Base-by-base conservation (phyloP, 2,113 vertebrate species). In the Crocuta crocuta region DNA sequence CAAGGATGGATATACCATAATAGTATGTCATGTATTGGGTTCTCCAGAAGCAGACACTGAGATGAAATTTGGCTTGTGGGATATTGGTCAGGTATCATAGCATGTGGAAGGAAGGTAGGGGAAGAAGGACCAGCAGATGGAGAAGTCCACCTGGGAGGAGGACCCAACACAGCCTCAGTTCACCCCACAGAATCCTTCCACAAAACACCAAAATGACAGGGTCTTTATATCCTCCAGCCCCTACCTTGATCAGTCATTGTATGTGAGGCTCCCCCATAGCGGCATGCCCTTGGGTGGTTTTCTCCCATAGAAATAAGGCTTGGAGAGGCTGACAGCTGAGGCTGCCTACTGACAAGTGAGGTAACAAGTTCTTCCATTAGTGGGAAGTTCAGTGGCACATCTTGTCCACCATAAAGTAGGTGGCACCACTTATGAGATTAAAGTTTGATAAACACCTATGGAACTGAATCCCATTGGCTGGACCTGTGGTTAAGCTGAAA, bases 211-310 rank as follows among this genome's bases (percentile, higher is more conserved):
- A 66, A 88, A 53, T 21, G 16, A 53, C 23, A 23, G 53, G 33
- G 39, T n/a, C n/a, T 68, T 43, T 26, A 0, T 48, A 33, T 53
- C 3, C 7, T 24, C 39, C 1, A 10, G 11, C 5, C 17, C 1
- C 16, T 80, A 6, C 26, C 43, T 93, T 21, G 4, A 15, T 48
- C 43, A 28, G 33, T 73, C 33, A 35, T 17, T 43, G 31, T n/a
- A 12, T 33, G 4, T 33, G 33, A 50, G 15, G 21, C 4, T 71
- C 11, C 65, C n/a, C n/a, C 1, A 8, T 17, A n/a, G 70, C 11
- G 15, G 21, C 11, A 28, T 17, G 4, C 1, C 19, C 7, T 33
- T 91, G 11, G 31, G 15, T 83, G 12, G 11, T 16, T 91, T 94
- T 84, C 33, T 74, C 73, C 4, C 17, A 31, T 48, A 5, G 45